phyloP scores from a whole-genome alignment of 1,140 invertebrate genomes.

The Rhysida immarginata region DNA sequence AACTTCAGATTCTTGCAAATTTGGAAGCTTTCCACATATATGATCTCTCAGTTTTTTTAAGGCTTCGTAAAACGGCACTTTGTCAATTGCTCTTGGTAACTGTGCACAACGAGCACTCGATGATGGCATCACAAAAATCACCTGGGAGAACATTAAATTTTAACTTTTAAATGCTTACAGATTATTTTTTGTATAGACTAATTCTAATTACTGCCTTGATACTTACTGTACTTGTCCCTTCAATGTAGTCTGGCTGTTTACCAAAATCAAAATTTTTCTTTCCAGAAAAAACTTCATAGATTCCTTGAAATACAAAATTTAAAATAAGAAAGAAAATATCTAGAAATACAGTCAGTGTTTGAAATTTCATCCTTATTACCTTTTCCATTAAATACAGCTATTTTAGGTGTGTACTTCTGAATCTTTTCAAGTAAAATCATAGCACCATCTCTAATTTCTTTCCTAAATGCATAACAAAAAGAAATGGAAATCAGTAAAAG shows the following conservation, averaged over 20 bases:
- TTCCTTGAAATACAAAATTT: constrained; percentile 32
- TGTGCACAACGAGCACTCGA: constrained; percentile 91
- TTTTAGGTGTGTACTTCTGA: constrained; percentile 81
- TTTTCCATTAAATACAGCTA: constrained; percentile 96
- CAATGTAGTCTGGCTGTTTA: constrained; percentile 77
- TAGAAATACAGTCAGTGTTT: too few species aligned
- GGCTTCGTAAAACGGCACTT: constrained; percentile 90
- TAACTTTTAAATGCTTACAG: background rate
- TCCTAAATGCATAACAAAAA: too few species aligned
- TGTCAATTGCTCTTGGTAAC: constrained; percentile 83
- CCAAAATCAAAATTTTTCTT: constrained; percentile 96
- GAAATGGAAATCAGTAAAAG: background rate
- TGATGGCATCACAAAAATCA: constrained; percentile 97
- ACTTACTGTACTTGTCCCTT: constrained; percentile 83
- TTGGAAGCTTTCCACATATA: constrained; percentile 71
- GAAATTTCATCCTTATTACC: constrained; percentile 29
- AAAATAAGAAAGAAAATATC: constrained; percentile 5
- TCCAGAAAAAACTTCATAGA: constrained; percentile 92
- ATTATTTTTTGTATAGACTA: background rate
- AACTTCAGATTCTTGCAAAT: constrained; percentile 79
- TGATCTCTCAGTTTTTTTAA: constrained; percentile 89
- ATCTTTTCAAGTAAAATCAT: constrained; percentile 81
- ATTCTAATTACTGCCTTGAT: too few species aligned
- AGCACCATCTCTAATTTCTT: constrained; percentile 94
- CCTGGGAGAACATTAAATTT: constrained; percentile 52